Conservation (phyloP, 2,888 invertebrate species). For the Timema podura region DNA sequence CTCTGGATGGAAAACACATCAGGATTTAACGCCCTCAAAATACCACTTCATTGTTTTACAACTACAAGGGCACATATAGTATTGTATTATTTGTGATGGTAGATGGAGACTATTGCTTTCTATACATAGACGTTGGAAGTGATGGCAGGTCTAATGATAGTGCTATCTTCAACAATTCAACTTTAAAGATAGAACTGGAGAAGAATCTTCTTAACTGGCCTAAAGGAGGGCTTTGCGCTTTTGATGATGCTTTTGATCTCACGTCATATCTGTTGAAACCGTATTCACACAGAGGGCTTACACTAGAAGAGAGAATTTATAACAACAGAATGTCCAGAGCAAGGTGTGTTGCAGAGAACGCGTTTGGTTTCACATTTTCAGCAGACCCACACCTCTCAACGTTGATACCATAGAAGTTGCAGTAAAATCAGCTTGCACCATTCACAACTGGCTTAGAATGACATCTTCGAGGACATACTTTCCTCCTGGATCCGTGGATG, state of each 20-base stretch:
- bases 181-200: not conserved
- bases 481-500: not conserved
- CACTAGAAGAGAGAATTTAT: too few relatives aligned
- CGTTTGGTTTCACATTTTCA: not conserved
- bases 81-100: constrained; percentile 29
- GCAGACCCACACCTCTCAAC: not conserved
- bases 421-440: not conserved
- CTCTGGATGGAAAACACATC: too few relatives aligned
- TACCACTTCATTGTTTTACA: too few relatives aligned
- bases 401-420: not conserved
- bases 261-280: not conserved
- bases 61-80: too few relatives aligned
- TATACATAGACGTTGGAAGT: constrained; percentile 3
- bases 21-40: too few relatives aligned
- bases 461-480: not conserved
- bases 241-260: not conserved
- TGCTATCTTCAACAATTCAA: not conserved
- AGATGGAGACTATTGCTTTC: constrained; percentile 9
- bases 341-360: too few relatives aligned
- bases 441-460: constrained; percentile 1
- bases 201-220: not conserved
- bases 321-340: too few relatives aligned
- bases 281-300: too few relatives aligned
- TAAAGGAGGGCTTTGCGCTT: not conserved
- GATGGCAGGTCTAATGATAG: not conserved